These are phyloP conservation scores for Sarcophaga carnaria DNA, from an alignment of 2,888 invertebrate species.

Conservation along the genomic window DNA sequence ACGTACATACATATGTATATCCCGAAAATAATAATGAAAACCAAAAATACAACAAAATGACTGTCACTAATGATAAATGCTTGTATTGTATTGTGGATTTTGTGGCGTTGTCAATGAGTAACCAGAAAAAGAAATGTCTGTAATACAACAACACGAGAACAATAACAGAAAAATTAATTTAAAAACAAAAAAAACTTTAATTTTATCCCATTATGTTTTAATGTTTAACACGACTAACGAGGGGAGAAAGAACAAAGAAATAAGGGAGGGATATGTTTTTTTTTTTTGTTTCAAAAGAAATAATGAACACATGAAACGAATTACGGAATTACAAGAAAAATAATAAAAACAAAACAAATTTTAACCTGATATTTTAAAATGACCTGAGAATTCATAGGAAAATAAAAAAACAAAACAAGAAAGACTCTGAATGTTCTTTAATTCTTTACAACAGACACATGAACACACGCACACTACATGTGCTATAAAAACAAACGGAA, in stretches of 20 bases:
- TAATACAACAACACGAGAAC: no score
- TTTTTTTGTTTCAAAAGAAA: no score
- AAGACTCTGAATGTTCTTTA: no score
- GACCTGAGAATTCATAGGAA: slow-evolving; percentile 18
- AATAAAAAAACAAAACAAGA: background rate
- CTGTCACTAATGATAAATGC: slow-evolving; percentile 66
- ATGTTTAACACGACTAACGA: background rate
- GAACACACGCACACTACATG: no score
- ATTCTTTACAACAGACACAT: no score
- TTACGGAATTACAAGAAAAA: no score
- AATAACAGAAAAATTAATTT: slow-evolving; percentile 29
- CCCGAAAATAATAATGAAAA: slow-evolving; percentile 12
- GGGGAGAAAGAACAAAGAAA: slow-evolving; percentile 41
- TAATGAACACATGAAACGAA: no score
- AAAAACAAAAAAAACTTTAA: slow-evolving; percentile 42
- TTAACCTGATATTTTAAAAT: slow-evolving; percentile 47
- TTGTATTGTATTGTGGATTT: slow-evolving; percentile 19
- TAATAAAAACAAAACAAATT: slow-evolving; percentile 26
- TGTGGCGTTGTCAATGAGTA: slow-evolving; percentile 62
- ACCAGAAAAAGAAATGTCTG: slow-evolving; percentile 22
- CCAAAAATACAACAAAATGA: slow-evolving; percentile 37
- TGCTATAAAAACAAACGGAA: no score
- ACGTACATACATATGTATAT: background rate
- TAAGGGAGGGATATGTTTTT: background rate
- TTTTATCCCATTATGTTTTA: slow-evolving; percentile 16